Evolutionary conservation across 2,113 vertebrate genomes (phyloP).

Genomic region (Propithecus coquereli): DNA sequence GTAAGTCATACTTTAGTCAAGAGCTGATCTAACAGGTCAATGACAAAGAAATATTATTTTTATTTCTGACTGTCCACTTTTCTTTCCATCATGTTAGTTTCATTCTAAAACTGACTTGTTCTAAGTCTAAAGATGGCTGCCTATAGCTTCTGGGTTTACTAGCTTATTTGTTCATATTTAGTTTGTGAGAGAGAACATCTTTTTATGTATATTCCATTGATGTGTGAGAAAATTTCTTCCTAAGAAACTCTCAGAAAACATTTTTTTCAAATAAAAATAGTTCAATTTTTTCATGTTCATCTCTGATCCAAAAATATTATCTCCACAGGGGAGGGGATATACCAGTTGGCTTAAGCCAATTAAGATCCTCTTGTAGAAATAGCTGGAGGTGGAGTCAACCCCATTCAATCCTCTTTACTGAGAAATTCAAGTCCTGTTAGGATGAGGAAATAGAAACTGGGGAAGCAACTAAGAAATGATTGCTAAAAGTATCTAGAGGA

Average conservation of each 20-base stretch:
- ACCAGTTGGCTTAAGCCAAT: neutral
- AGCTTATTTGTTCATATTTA: constrained; percentile 44
- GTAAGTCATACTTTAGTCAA: neutral
- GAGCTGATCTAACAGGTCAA: neutral
- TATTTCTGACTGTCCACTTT: neutral
- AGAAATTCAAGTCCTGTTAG: neutral
- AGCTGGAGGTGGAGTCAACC: neutral
- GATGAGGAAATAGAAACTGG: neutral
- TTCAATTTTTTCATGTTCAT: constrained; percentile 1
- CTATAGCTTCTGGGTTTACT: neutral
- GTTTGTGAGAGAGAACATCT: neutral
- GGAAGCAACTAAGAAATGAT: neutral
- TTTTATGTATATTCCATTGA: constrained; percentile 23
- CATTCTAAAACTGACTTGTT: constrained; percentile 42
- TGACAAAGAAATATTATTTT: neutral
- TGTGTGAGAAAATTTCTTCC: neutral
- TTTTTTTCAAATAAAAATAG: constrained; percentile 44
- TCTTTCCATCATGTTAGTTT: constrained; percentile 1
- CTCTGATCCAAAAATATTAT: constrained; percentile 12
- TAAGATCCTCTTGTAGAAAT: neutral
- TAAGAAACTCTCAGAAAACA: constrained; percentile 25
- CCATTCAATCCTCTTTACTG: neutral
- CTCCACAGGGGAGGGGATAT: neutral
- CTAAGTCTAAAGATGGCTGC: constrained; percentile 23
- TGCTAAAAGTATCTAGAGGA: neutral